Percentiles rank a stretch among this genome's conserved stretches.
Conservation (phyloP, 2,888 invertebrate genomes). For the Drosophila mercatorum region DNA sequence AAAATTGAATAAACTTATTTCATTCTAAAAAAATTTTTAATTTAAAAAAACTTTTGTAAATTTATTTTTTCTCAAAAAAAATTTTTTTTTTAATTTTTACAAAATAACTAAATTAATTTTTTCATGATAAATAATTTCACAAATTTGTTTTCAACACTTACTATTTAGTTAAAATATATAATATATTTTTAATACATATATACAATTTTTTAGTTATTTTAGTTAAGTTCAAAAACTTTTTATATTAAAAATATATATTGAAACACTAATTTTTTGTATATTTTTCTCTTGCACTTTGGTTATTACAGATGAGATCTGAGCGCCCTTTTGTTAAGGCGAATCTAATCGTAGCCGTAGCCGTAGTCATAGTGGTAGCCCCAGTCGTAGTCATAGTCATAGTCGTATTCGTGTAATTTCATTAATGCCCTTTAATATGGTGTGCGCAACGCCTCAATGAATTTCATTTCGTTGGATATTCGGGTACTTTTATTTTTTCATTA, state of each 20-base stretch:
- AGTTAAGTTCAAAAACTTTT: too few species aligned
- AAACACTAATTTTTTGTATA: too few species aligned
- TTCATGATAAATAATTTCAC: too few species aligned
- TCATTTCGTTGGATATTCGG: slow-evolving; percentile 40
- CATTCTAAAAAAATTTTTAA: not conserved
- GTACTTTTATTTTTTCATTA: slow-evolving; percentile 59
- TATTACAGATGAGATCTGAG: slow-evolving; percentile 12
- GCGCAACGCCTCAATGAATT: slow-evolving; percentile 62
- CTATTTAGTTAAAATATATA: too few species aligned
- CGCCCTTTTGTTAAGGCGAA: not conserved
- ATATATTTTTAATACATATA: not conserved
- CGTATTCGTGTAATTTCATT: slow-evolving; percentile 64
- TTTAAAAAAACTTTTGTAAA: not conserved
- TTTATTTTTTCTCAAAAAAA: too few species aligned
- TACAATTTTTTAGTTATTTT: too few species aligned
- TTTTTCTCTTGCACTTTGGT: not conserved
- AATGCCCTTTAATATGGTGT: slow-evolving; percentile 60
- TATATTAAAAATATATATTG: too few species aligned
- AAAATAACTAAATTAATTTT: too few species aligned
- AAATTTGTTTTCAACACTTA: too few species aligned
- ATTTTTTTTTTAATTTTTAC: too few species aligned
- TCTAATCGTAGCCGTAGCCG: slow-evolving; percentile 24
- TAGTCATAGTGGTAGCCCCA: slow-evolving; percentile 9
- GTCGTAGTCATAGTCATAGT: slow-evolving; percentile 1
- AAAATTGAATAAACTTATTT: too few species aligned